These are phyloP conservation scores for Apis florea DNA, from an alignment of 1,140 invertebrate genomes.

Conservation along the genomic window DNA sequence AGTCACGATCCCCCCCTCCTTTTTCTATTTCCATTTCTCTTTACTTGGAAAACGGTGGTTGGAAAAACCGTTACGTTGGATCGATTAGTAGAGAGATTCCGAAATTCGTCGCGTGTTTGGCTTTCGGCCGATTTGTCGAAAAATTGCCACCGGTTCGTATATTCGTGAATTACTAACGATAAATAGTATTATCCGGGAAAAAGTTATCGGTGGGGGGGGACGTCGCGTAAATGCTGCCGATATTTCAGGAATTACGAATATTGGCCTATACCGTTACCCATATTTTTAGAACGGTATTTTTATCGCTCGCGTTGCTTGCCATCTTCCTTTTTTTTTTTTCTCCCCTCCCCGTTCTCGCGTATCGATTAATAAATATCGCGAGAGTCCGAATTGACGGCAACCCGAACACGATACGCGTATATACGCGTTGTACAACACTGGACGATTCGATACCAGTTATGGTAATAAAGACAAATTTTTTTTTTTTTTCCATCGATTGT, in stretches of 20 bases:
- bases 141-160: background rate
- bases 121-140: too few species aligned
- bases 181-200: constrained; percentile 48
- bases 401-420: background rate
- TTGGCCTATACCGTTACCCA: constrained; percentile 9
- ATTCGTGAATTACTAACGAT: constrained; percentile 17
- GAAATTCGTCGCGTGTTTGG: too few species aligned
- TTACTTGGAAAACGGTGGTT: too few species aligned
- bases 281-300: constrained; percentile 56
- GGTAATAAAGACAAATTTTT: constrained; percentile 23
- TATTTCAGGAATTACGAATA: constrained; percentile 58
- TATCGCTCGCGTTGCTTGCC: constrained; percentile 35
- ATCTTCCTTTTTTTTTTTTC: background rate
- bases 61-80: too few species aligned
- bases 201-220: constrained; percentile 44
- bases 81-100: too few species aligned
- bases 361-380: constrained; percentile 57
- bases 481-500: background rate
- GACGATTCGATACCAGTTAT: constrained; percentile 14
- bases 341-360: background rate
- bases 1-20: too few species aligned
- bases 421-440: background rate
- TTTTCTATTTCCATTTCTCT: too few species aligned
- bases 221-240: constrained; percentile 35
- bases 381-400: constrained; percentile 8